phyloP scores from a whole-genome alignment of 2,888 invertebrate species.

The Bombyx huttoni region DNA sequence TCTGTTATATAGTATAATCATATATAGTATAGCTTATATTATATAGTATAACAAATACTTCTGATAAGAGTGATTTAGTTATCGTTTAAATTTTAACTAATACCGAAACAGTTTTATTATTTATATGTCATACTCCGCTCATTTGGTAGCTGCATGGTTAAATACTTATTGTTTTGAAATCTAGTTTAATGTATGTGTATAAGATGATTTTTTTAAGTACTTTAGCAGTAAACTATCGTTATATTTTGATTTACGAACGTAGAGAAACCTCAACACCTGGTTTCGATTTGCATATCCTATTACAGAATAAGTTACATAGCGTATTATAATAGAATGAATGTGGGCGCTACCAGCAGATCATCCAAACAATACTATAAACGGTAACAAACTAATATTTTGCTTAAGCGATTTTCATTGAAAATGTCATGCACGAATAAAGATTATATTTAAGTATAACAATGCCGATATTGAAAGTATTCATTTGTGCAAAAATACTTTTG shows the following conservation, averaged over 20 bases:
- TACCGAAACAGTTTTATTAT: conserved; percentile 1
- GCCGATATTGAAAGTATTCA: too few relatives aligned
- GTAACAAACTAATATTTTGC: not conserved
- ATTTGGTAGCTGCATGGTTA: too few relatives aligned
- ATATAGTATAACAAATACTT: conserved; percentile 12
- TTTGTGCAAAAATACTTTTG: too few relatives aligned
- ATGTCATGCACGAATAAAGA: too few relatives aligned
- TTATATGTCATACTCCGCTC: not conserved
- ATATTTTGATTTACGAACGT: not conserved
- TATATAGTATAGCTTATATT: too few relatives aligned
- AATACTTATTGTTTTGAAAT: too few relatives aligned
- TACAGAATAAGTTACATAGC: not conserved
- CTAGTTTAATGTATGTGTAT: too few relatives aligned
- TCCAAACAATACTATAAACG: not conserved
- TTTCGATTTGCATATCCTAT: not conserved
- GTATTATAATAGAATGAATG: not conserved
- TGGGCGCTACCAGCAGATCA: not conserved
- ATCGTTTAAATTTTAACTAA: conserved; percentile 7
- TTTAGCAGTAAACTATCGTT: too few relatives aligned
- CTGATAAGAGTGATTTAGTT: conserved; percentile 17
- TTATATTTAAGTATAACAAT: too few relatives aligned
- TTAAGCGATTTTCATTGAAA: too few relatives aligned
- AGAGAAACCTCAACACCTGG: not conserved
- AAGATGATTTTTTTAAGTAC: too few relatives aligned
- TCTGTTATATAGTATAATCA: too few relatives aligned